Evolutionary conservation across 23 tunicate genomes (phyloP), one percentile per base, ranked within the genome.

Genomic region (Phallusia fumigata): DNA sequence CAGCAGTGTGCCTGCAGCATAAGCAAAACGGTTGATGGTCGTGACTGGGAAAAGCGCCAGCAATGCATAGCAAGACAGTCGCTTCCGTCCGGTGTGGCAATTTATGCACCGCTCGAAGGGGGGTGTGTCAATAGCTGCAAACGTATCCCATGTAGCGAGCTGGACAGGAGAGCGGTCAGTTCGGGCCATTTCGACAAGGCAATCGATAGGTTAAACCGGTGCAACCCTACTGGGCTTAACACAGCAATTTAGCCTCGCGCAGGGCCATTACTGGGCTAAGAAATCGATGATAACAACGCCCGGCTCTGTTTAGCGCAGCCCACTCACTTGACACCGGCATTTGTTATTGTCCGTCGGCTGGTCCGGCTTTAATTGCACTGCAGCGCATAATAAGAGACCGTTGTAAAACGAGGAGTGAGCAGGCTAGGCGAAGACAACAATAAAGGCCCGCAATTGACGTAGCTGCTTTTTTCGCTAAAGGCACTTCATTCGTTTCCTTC

Each of bases 1-100:
- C n/a, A 94, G 90, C 65, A 94, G 80, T 1, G 98, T 94, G 26
- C 98, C 98, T 93, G 88, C n/a, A 77, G 53, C 69, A 58, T 1
- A 6, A 58, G 13, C 26, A 58, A 22, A 19, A 74, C 11, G 73
- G 35, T 40, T 21, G 11, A 28, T 21, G 53, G 53, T 5, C 53
- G 40, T 58, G 69, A 58, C 28, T 58, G 69, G 69, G 69, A 24
- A 24, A 2, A 13, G 69, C 5, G 69, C 28, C 69, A 1, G 28
- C 69, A 24, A 6, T 58, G 28, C 2, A 21, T 1, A 21, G 69
- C 28, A 22, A 58, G 69, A 21, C 69, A 58, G 69, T 22, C 3
- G 3, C 69, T 58, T 58, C 69, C 69, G 69, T 24, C 28, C 69
- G 69, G 28, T 21, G 8, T 24, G 69, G 13, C 8, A 58, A 58